Evolutionary conservation across 2,113 vertebrate genomes (phyloP).

Genomic region (Perognathus longimembris): DNA sequence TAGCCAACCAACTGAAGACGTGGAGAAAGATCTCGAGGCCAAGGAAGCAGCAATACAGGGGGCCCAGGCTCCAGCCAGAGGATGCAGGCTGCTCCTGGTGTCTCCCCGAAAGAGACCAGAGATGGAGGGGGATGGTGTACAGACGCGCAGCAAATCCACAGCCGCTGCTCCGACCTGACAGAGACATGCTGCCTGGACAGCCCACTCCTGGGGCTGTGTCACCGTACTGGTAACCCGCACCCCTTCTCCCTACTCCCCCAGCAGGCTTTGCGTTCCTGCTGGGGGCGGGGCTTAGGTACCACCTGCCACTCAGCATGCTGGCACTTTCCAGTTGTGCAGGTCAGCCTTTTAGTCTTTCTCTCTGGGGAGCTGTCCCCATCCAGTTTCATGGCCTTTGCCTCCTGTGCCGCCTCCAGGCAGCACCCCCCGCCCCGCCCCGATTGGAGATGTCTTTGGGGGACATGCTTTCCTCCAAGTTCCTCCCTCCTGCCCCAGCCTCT

Average conservation of each 20-base stretch:
- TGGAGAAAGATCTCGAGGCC: neutral
- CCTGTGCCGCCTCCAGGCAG: neutral
- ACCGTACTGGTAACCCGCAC: accelerated
- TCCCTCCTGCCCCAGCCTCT: neutral
- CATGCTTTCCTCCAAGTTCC: neutral
- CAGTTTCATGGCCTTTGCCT: neutral
- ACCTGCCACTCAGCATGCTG: neutral
- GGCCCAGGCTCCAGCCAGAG: neutral
- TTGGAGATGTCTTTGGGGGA: neutral
- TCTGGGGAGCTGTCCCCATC: neutral
- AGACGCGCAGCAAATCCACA: neutral
- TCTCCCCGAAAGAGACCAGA: neutral
- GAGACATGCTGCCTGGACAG: neutral
- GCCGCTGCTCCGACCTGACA: neutral
- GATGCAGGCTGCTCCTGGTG: neutral
- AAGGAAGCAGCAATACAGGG: accelerated
- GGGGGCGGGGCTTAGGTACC: neutral
- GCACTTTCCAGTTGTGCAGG: neutral
- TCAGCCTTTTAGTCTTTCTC: neutral
- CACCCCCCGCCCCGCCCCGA: no score
- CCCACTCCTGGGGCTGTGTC: neutral
- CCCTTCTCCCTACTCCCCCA: accelerated
- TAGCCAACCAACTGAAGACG: neutral
- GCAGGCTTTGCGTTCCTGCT: neutral
- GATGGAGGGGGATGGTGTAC: neutral